Percentiles rank a stretch among this genome's conserved stretches.
Evolutionary conservation across 2,113 vertebrate species (phyloP).

Genomic region (Empidonax alnorum): DNA sequence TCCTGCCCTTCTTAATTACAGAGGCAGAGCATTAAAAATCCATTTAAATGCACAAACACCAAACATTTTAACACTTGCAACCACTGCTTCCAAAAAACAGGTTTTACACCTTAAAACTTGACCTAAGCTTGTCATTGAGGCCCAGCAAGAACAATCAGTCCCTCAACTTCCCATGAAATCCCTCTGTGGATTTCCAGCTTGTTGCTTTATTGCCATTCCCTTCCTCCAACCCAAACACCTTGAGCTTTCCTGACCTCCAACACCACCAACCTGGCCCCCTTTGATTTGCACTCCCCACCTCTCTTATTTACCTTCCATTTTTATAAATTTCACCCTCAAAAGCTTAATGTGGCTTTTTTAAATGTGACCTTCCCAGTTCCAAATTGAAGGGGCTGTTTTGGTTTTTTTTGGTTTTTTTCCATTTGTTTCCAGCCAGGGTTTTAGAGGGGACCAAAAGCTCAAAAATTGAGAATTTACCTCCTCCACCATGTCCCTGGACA

Average conservation of each 20-base stretch:
- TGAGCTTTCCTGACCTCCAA: not conserved
- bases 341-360: not conserved
- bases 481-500: not conserved
- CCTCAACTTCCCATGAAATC: not conserved
- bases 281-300: not conserved
- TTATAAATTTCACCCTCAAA: not conserved
- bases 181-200: not conserved
- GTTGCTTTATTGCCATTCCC: not conserved
- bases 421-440: not conserved
- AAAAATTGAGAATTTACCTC: not conserved
- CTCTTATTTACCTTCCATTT: slow-evolving; percentile 12
- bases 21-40: not conserved
- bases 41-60: not conserved
- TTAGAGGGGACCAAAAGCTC: not conserved
- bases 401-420: not conserved
- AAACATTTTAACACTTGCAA: not conserved
- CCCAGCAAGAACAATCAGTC: not conserved
- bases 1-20: not conserved
- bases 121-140: not conserved
- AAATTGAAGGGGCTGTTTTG: not conserved
- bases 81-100: not conserved
- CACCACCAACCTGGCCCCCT: not conserved
- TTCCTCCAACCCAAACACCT: not conserved
- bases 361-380: not conserved
- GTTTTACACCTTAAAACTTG: not conserved